Evolutionary conservation across 1,140 invertebrate genomes (phyloP), one percentile per base, ranked within the genome.

Genomic region (Sycophaga agraensis): DNA sequence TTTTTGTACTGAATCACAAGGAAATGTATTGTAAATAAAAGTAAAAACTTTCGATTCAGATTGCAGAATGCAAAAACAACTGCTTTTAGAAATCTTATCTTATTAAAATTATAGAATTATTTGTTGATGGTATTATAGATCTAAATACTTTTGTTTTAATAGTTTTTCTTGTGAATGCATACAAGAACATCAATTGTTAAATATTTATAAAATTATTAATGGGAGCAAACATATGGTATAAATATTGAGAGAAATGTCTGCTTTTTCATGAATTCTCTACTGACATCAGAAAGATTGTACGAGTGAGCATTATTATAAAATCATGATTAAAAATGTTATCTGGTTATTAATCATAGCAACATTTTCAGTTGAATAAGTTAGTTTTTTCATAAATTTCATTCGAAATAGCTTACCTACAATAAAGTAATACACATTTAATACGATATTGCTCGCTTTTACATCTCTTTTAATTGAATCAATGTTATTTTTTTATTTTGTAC

Each of bases 261-360:
- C 24, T 34, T 49, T 43, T 49, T 43, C 4, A 42, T 26, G 35
- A n/a, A n/a, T n/a, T n/a, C n/a, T n/a, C n/a, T n/a, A n/a, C n/a
- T 34, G 35, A 49, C 7, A 24, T n/a, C 6, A n/a, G 22, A 40
- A 40, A 40, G 56, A 39, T 39, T 24, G 48, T 59, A 43, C 17
- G 43, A 50, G 57, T 51, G 48, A 59, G 57, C 57, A 50, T 51
- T 51, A 43, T 34, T 51, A 16, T 59, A 17, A 34, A 28, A 37
- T 37, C 37, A 26, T 58, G 39, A 35, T 58, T 22, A 26, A 26
- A 57, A 35, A 35, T 35, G 26, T 34, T 46, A 42, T 19, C 21
- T 21, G 4, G 12, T 45, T 56, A 5, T 45, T 56, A 35, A 56
- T 56, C 46, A 35, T 35, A 56, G 12, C 40, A 9, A 28, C 46